Evolutionary conservation across 2,888 invertebrate species (phyloP).

Genomic region (Malacosoma neustria): DNA sequence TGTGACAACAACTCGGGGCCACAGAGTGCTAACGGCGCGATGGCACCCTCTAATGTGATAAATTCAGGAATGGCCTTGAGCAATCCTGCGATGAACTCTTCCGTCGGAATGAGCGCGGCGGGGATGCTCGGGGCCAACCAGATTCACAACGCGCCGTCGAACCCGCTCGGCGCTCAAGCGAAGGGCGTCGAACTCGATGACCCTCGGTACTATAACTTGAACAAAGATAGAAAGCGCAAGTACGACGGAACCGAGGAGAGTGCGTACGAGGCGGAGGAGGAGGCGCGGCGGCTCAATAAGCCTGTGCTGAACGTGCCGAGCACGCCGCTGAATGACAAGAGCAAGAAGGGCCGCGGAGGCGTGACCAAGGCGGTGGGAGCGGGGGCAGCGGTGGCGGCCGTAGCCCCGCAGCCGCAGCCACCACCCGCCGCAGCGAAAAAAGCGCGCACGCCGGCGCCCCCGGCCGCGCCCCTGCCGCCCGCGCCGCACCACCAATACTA

Average conservation of each 20-base stretch:
- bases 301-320: constrained; percentile 70
- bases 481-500: constrained; percentile 71
- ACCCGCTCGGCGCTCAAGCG: constrained; percentile 42
- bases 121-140: constrained; percentile 65
- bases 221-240: constrained; percentile 81
- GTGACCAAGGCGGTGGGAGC: constrained; percentile 46
- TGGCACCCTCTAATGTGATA: constrained; percentile 45
- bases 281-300: constrained; percentile 64
- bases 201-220: constrained; percentile 82
- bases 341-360: constrained; percentile 52
- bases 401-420: constrained; percentile 56
- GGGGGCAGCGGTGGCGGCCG: constrained; percentile 57
- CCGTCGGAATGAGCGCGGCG: constrained; percentile 46
- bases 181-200: constrained; percentile 77
- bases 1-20: constrained; percentile 50
- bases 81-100: constrained; percentile 49
- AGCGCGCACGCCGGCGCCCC: constrained; percentile 59
- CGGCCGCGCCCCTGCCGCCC: constrained; percentile 59
- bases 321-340: constrained; percentile 61
- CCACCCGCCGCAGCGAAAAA: constrained; percentile 65
- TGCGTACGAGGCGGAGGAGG: constrained; percentile 75
- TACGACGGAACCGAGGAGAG: constrained; percentile 81
- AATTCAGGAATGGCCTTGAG: constrained; percentile 51
- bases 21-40: constrained; percentile 59
- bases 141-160: constrained; percentile 49